phyloP scores from a whole-genome alignment of 1,140 invertebrate genomes.

The Papilio dardanus region DNA sequence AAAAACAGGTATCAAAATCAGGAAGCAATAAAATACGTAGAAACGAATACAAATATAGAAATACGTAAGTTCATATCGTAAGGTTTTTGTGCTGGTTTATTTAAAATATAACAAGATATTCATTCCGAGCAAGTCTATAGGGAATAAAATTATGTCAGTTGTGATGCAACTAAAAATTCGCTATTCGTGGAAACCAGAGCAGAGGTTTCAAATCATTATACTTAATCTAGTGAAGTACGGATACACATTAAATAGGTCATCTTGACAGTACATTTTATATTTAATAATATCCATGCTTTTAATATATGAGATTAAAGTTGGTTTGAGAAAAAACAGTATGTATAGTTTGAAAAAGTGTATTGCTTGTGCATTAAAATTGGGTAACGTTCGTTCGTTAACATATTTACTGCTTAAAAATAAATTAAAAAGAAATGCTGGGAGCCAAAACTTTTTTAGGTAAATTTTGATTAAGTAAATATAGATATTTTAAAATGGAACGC shows the following conservation, averaged over 20 bases:
- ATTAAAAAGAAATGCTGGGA: too few species aligned
- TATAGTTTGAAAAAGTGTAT: background rate
- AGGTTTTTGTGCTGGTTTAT: background rate
- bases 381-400: background rate
- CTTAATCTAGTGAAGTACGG: background rate
- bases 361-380: background rate
- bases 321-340: too few species aligned
- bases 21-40: background rate
- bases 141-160: conserved; percentile 32
- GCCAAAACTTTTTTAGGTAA: too few species aligned
- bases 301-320: background rate
- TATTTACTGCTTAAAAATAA: too few species aligned
- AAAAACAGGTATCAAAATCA: background rate
- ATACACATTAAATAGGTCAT: conserved; percentile 6
- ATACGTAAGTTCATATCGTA: background rate
- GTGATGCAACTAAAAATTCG: conserved; percentile 24
- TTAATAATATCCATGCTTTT: background rate
- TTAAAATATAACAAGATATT: background rate
- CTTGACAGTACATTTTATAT: background rate
- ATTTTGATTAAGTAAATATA: too few species aligned
- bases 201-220: conserved; percentile 5
- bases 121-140: conserved; percentile 1
- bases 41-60: background rate
- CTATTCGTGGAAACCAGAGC: conserved; percentile 14
- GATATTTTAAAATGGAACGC: too few species aligned